A percentile compares a stretch with the other conserved stretches of the same genome.
Evolutionary conservation across 1,140 invertebrate genomes (phyloP).

Genomic region (Platyscapa corneri): DNA sequence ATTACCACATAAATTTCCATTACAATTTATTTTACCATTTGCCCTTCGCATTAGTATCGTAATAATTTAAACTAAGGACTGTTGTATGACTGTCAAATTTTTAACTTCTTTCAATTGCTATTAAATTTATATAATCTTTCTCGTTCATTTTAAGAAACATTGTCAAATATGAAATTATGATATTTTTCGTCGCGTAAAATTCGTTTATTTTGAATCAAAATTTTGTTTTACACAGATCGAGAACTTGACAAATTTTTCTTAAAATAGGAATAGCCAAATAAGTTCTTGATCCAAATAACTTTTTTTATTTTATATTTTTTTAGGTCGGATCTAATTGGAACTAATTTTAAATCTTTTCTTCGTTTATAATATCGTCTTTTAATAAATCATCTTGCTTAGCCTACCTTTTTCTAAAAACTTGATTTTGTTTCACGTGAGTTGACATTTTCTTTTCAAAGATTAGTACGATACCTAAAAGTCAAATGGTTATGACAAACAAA

Average conservation of each 20-base stretch:
- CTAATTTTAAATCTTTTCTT: constrained; percentile 5
- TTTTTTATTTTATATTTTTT: neutral
- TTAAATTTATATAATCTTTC: neutral
- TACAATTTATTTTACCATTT: neutral
- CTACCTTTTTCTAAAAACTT: neutral
- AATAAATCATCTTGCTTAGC: neutral
- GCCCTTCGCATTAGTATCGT: neutral
- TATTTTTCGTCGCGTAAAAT: neutral
- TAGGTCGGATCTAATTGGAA: neutral
- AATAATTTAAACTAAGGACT: neutral
- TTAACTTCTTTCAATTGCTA: no score
- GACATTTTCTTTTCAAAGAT: neutral
- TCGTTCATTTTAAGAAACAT: neutral
- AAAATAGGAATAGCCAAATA: neutral
- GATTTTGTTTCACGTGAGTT: neutral
- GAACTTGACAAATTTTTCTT: neutral
- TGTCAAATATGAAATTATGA: neutral
- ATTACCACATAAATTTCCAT: neutral
- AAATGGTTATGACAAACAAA: neutral
- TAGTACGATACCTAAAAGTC: neutral
- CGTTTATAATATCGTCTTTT: neutral
- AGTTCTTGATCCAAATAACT: constrained; percentile 9
- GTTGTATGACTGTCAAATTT: no score
- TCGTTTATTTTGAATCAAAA: neutral
- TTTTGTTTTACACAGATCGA: neutral